Evolutionary conservation across 2,113 vertebrate genomes (phyloP).

Genomic region (Vireo altiloquus): DNA sequence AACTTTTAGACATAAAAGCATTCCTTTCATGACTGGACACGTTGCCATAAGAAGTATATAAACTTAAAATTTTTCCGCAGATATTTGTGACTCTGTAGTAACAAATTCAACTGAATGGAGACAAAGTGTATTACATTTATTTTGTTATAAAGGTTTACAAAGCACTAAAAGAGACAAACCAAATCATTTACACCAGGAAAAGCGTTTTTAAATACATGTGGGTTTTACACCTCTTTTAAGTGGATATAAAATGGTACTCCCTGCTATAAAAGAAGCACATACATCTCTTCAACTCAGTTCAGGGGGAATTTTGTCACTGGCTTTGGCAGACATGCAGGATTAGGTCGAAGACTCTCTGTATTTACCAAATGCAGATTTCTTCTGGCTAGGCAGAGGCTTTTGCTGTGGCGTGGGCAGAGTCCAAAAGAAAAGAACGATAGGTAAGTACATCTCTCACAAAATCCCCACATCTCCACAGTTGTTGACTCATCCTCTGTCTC

Average conservation of each 20-base stretch:
- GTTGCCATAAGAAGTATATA: background rate
- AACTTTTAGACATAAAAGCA: background rate
- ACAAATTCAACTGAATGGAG: background rate
- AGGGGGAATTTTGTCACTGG: background rate
- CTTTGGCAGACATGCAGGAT: background rate
- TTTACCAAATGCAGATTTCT: background rate
- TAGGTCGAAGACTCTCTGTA: background rate
- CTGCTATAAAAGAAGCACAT: accelerated
- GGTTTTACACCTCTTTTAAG: background rate
- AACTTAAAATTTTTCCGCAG: background rate
- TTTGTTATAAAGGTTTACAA: background rate
- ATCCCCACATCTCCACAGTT: background rate
- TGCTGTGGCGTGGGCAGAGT: background rate
- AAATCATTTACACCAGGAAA: background rate
- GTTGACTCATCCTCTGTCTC: background rate
- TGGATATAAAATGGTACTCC: background rate
- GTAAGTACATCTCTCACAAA: background rate
- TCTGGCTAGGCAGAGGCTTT: background rate
- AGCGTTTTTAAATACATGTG: background rate
- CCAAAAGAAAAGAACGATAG: background rate
- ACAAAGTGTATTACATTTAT: background rate
- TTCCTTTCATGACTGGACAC: background rate
- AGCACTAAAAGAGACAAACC: background rate
- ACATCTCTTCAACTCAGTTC: background rate
- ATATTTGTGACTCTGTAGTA: background rate